These are phyloP conservation scores for Drosophila vallismaia DNA, from an alignment of 2,888 invertebrate genomes.

Conservation along the genomic window DNA sequence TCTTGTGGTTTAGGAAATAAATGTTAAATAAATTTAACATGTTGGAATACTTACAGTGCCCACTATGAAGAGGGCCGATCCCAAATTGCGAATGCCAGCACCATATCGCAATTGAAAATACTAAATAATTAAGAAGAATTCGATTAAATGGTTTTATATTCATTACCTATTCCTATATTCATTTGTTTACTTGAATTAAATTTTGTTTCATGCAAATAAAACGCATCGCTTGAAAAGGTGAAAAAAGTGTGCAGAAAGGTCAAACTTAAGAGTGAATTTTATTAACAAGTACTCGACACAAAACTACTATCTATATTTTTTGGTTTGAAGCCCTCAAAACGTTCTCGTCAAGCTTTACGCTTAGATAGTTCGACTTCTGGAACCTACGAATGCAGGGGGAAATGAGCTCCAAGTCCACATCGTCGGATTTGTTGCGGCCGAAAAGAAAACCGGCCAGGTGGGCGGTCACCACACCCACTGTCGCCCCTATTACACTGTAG, in stretches of 20 bases:
- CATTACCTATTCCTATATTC: neutral
- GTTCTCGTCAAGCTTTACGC: slow-evolving; percentile 71
- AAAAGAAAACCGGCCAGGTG: slow-evolving; percentile 86
- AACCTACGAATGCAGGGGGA: slow-evolving; percentile 87
- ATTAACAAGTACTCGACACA: slow-evolving; percentile 39
- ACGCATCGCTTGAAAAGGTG: neutral
- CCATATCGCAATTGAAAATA: slow-evolving; percentile 90
- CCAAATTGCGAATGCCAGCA: slow-evolving; percentile 88
- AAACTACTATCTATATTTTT: slow-evolving; percentile 46
- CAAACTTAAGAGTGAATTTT: slow-evolving; percentile 36
- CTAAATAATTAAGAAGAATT: slow-evolving; percentile 82
- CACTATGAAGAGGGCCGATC: slow-evolving; percentile 88
- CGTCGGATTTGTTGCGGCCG: slow-evolving; percentile 84
- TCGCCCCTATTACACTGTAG: slow-evolving; percentile 87
- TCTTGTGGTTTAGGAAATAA: neutral
- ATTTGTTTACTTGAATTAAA: neutral
- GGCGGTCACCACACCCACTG: slow-evolving; percentile 86
- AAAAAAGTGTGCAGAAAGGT: neutral
- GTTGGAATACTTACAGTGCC: slow-evolving; percentile 86
- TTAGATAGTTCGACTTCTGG: slow-evolving; percentile 71
- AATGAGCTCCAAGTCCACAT: slow-evolving; percentile 86
- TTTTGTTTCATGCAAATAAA: slow-evolving; percentile 2
- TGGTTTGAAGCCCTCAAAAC: slow-evolving; percentile 14
- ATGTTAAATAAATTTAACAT: neutral
- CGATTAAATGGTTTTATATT: neutral